phyloP scores from a whole-genome alignment of 1,140 invertebrate species.

The Philopotamus ludificatus region DNA sequence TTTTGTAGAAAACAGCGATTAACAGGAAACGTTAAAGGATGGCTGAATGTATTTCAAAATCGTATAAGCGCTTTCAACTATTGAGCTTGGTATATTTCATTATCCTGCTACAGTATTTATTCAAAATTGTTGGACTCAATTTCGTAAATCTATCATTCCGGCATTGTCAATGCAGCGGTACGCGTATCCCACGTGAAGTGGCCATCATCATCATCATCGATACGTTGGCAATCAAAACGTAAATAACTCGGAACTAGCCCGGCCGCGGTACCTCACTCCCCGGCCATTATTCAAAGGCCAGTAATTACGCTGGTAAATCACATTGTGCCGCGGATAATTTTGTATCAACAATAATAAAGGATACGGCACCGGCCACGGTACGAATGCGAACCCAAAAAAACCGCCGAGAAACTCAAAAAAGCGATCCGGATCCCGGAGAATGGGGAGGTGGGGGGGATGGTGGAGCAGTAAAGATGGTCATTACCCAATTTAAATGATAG shows the following conservation, averaged over 20 bases:
- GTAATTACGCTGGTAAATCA: conserved; percentile 32
- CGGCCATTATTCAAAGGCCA: conserved; percentile 27
- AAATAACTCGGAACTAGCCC: conserved; percentile 15
- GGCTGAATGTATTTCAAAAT: no score
- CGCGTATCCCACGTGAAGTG: neutral
- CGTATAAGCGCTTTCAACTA: no score
- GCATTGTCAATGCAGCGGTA: neutral
- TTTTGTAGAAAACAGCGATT: no score
- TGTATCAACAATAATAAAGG: conserved; percentile 30
- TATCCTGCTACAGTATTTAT: no score
- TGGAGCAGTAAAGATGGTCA: conserved; percentile 36
- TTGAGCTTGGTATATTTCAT: no score
- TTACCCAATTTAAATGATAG: conserved; percentile 43
- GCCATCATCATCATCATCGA: no score
- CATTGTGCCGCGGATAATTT: conserved; percentile 28
- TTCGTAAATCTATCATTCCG: no score
- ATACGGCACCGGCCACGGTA: conserved; percentile 9
- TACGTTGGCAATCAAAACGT: conserved; percentile 9
- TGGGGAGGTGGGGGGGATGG: conserved; percentile 1
- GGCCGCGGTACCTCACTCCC: conserved; percentile 11
- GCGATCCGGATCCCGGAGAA: conserved; percentile 9
- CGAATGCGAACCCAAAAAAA: conserved; percentile 10
- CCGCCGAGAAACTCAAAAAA: neutral
- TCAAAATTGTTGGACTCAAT: no score
- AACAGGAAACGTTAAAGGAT: no score